These are phyloP conservation scores for Drosophila ohnishii DNA, from an alignment of 1,140 invertebrate species.

Conservation along the genomic window DNA sequence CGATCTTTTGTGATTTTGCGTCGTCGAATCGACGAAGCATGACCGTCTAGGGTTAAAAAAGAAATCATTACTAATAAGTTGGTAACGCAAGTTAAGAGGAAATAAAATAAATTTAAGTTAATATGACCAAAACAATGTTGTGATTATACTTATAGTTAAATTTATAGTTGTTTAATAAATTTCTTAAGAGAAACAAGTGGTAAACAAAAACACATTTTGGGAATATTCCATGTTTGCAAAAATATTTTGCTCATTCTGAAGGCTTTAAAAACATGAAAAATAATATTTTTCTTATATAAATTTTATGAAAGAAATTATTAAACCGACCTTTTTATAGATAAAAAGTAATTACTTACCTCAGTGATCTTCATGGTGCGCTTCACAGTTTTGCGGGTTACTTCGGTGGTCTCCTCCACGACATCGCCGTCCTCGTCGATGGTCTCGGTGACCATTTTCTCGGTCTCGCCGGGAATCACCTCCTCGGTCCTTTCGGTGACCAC, in stretches of 20 bases:
- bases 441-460: constrained; percentile 78
- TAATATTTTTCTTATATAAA: not conserved
- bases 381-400: constrained; percentile 77
- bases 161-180: not conserved
- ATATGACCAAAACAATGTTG: not conserved
- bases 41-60: too few species aligned
- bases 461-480: constrained; percentile 73
- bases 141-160: not conserved
- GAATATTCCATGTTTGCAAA: constrained; percentile 12
- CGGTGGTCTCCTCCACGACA: constrained; percentile 78
- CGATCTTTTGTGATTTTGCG: too few species aligned
- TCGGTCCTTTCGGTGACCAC: constrained; percentile 70
- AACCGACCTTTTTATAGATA: too few species aligned
- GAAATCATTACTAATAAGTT: too few species aligned
- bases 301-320: not conserved
- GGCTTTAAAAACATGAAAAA: not conserved
- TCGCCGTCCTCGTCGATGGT: constrained; percentile 80
- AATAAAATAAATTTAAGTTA: not conserved
- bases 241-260: not conserved
- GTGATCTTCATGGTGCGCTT: constrained; percentile 83
- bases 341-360: constrained; percentile 64
- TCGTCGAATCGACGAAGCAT: too few species aligned
- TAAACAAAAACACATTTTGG: constrained; percentile 14
- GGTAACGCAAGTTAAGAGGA: too few species aligned
- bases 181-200: not conserved